Evolutionary conservation across 2,888 invertebrate species (phyloP).

Genomic region (Drosophila emarginata): DNA sequence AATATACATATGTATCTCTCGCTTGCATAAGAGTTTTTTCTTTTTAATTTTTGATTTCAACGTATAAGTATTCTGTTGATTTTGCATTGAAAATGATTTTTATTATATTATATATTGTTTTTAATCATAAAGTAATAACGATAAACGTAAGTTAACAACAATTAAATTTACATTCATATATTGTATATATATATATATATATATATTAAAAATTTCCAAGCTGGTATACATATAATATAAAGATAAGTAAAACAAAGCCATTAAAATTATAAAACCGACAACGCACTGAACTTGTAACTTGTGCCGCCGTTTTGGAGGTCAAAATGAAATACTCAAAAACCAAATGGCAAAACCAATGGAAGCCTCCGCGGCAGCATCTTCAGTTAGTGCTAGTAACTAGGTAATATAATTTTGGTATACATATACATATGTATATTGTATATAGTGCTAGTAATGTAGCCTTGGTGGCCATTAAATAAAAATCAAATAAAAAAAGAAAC

Average conservation of each 20-base stretch:
- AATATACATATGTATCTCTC: conserved; percentile 23
- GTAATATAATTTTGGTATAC: conserved; percentile 43
- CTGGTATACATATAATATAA: not conserved
- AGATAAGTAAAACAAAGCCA: conserved; percentile 31
- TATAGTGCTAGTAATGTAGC: conserved; percentile 55
- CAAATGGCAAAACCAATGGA: conserved; percentile 18
- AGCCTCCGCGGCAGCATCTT: conserved; percentile 35
- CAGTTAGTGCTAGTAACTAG: conserved; percentile 66
- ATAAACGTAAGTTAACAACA: conserved; percentile 72
- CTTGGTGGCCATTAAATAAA: conserved; percentile 68
- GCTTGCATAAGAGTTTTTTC: conserved; percentile 18
- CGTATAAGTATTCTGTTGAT: conserved; percentile 34
- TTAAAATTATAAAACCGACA: conserved; percentile 44
- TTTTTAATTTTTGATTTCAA: not conserved
- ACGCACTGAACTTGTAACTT: conserved; percentile 48
- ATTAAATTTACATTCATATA: conserved; percentile 67
- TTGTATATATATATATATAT: conserved; percentile 14
- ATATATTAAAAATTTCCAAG: conserved; percentile 25
- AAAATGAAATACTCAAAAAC: conserved; percentile 9
- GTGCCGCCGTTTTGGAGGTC: conserved; percentile 63
- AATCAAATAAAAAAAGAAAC: conserved; percentile 39
- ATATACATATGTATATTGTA: conserved; percentile 56
- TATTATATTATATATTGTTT: conserved; percentile 60
- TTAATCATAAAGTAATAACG: conserved; percentile 70
- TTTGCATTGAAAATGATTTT: conserved; percentile 70